phyloP scores from a whole-genome alignment of 1,140 invertebrate genomes.

The Zaprionus camerounensis region DNA sequence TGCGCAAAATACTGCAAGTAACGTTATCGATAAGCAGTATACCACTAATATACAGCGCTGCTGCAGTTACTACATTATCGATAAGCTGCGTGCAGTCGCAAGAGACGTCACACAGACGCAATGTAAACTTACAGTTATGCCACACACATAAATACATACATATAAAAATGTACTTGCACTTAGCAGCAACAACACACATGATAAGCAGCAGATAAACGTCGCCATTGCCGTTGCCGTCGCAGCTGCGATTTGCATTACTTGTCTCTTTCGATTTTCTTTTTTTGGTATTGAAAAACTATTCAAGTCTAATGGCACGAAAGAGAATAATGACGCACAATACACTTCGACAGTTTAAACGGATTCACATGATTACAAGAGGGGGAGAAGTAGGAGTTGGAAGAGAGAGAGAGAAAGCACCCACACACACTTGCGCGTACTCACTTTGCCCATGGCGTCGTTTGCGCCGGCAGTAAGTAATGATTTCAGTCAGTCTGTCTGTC shows the following conservation, averaged over 20 bases:
- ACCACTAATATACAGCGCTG: no score
- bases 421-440: neutral
- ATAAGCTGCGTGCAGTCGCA: neutral
- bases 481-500: constrained; percentile 61
- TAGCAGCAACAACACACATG: constrained; percentile 43
- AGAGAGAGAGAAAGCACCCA: neutral
- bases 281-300: constrained; percentile 80
- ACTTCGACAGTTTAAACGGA: constrained; percentile 80
- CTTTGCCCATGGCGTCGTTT: constrained; percentile 11
- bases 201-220: constrained; percentile 53
- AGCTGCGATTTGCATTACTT: constrained; percentile 65
- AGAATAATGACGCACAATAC: constrained; percentile 83
- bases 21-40: neutral
- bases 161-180: constrained; percentile 10
- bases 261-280: constrained; percentile 24
- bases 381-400: neutral
- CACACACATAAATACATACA: neutral
- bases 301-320: constrained; percentile 84
- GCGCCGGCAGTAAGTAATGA: constrained; percentile 65
- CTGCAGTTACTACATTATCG: neutral
- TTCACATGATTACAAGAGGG: constrained; percentile 74
- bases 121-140: neutral
- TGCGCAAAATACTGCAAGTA: neutral
- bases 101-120: neutral
- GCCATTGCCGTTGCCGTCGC: constrained; percentile 8